Conservation (phyloP, 2,888 invertebrate genomes). For the Strigamia maritima region DNA sequence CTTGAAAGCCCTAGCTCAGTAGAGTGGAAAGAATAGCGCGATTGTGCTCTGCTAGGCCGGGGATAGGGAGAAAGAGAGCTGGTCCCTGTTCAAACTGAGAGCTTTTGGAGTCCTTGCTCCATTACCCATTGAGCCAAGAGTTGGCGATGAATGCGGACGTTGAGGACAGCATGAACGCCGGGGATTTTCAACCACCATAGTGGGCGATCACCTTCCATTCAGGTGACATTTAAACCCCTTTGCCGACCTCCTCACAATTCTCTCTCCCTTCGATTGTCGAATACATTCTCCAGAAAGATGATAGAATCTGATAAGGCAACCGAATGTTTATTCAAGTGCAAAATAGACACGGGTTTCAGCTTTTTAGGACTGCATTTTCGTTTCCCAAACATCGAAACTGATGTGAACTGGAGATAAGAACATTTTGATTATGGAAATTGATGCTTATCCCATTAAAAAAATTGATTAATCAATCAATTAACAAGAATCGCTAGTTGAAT, state of each 20-base stretch:
- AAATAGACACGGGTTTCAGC: neutral
- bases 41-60: constrained; percentile 17
- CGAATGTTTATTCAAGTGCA: neutral
- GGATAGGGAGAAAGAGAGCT: constrained; percentile 25
- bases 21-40: constrained; percentile 32
- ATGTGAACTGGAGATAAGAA: too few species aligned
- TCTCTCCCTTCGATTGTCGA: constrained; percentile 28
- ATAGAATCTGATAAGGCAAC: constrained; percentile 9
- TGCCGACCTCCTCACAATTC: constrained; percentile 26
- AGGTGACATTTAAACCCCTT: constrained; percentile 28
- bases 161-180: constrained; percentile 30
- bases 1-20: constrained; percentile 22
- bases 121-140: constrained; percentile 34
- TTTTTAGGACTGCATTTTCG: neutral
- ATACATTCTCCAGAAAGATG: constrained; percentile 13
- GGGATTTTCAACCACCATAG: constrained; percentile 28
- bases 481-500: neutral
- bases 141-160: constrained; percentile 31
- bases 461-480: constrained; percentile 2
- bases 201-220: constrained; percentile 34
- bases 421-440: too few species aligned
- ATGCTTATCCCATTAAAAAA: too few species aligned
- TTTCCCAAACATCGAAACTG: too few species aligned
- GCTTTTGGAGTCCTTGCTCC: constrained; percentile 32
- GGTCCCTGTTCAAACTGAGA: constrained; percentile 32